phyloP scores from a whole-genome alignment of 2,797 vertebrate genomes.

The Sebastes cheni region DNA sequence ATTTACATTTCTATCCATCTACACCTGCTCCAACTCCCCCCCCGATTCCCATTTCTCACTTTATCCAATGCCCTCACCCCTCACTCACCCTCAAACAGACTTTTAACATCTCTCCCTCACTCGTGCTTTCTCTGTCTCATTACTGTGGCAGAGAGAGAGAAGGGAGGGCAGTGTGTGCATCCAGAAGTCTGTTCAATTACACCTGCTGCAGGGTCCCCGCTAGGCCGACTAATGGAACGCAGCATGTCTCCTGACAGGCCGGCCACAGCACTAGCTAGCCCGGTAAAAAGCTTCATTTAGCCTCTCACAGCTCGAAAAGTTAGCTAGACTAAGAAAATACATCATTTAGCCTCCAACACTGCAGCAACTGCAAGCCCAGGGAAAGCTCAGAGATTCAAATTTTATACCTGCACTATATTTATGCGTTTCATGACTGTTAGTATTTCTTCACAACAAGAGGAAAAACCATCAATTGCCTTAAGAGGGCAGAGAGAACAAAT shows the following conservation, averaged over 20 bases:
- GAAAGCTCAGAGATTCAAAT: background rate
- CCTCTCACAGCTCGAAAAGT: conserved; percentile 70
- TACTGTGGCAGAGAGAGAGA: conserved; percentile 70
- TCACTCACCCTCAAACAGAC: conserved; percentile 63
- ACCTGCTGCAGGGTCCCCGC: conserved; percentile 85
- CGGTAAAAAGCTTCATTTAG: conserved; percentile 83
- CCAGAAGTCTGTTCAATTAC: conserved; percentile 86
- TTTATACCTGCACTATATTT: background rate
- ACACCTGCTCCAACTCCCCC: conserved; percentile 55
- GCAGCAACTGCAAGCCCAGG: background rate
- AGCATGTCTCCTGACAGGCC: conserved; percentile 85
- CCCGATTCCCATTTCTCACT: conserved; percentile 60
- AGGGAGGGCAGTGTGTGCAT: conserved; percentile 68
- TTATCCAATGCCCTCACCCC: conserved; percentile 58
- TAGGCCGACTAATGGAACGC: conserved; percentile 86
- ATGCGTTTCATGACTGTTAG: background rate
- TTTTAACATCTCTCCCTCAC: conserved; percentile 65
- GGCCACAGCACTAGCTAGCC: conserved; percentile 75
- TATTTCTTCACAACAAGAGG: background rate
- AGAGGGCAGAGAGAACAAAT: conserved; percentile 22
- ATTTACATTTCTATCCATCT: conserved; percentile 61
- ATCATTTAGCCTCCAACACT: conserved; percentile 47
- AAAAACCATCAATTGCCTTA: conserved; percentile 1
- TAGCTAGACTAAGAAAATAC: conserved; percentile 58
- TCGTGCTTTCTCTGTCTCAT: conserved; percentile 72